Evolutionary conservation across 2,113 vertebrate species (phyloP).

Genomic region (Raphicerus campestris): DNA sequence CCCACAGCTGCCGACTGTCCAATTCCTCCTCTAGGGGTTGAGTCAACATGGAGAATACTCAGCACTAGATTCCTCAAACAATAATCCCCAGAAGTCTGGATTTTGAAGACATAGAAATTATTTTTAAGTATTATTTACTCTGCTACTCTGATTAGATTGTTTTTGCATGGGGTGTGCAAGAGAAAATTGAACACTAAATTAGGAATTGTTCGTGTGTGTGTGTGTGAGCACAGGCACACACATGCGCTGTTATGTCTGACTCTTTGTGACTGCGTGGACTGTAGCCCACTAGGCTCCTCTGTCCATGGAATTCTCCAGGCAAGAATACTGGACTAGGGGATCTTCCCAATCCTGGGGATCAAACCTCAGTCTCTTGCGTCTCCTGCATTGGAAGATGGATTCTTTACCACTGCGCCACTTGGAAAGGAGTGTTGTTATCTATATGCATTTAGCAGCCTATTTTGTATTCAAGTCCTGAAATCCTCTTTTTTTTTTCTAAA

Average conservation of each 20-base stretch:
- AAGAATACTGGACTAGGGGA: neutral
- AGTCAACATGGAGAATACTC: neutral
- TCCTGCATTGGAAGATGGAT: neutral
- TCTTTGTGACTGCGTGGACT: neutral
- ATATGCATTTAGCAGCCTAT: neutral
- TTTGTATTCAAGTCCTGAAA: neutral
- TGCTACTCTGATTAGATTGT: neutral
- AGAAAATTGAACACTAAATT: neutral
- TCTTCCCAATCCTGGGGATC: neutral
- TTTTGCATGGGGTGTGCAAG: neutral
- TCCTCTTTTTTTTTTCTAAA: neutral
- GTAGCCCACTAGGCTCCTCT: neutral
- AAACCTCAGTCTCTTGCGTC: neutral
- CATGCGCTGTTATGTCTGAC: neutral
- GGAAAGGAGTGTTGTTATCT: neutral
- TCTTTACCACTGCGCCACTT: neutral
- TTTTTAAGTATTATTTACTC: neutral
- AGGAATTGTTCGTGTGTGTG: neutral
- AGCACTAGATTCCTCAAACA: neutral
- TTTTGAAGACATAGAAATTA: neutral
- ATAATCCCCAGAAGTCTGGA: neutral
- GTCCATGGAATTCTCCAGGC: neutral
- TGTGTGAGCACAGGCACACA: neutral
- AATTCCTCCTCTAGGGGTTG: neutral
- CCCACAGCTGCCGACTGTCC: neutral